Evolutionary conservation across 2,113 vertebrate species (phyloP).

Genomic region (Pangasianodon gigas): DNA sequence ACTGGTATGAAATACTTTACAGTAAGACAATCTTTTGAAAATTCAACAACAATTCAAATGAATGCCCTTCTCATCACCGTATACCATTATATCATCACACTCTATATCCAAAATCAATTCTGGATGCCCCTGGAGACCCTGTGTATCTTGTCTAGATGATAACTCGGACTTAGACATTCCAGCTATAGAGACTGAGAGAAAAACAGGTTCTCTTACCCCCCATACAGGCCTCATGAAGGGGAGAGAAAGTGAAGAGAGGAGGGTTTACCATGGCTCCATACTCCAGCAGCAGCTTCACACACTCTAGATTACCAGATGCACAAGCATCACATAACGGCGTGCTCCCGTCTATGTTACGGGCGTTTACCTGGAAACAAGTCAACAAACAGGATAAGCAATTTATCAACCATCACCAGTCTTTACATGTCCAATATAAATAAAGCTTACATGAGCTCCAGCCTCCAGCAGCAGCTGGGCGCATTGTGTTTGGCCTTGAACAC

Average conservation of each 20-base stretch:
- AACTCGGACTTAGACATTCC: background rate
- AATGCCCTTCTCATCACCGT: background rate
- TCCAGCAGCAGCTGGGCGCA: constrained; percentile 72
- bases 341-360: constrained; percentile 89
- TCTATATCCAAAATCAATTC: background rate
- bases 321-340: constrained; percentile 90
- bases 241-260: constrained; percentile 82
- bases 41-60: background rate
- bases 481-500: constrained; percentile 63
- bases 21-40: background rate
- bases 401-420: background rate
- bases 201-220: constrained; percentile 71
- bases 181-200: background rate
- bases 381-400: background rate
- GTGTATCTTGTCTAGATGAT: background rate
- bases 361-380: constrained; percentile 79
- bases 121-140: background rate
- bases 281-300: constrained; percentile 81
- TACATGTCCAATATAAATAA: constrained; percentile 3
- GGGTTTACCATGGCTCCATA: constrained; percentile 86
- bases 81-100: background rate
- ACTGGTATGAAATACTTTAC: too few species aligned
- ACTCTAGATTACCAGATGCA: constrained; percentile 84
- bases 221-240: constrained; percentile 94
- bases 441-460: constrained; percentile 79